Evolutionary conservation across 2,888 invertebrate genomes (phyloP).

Genomic region (Chaetoderma sp.): DNA sequence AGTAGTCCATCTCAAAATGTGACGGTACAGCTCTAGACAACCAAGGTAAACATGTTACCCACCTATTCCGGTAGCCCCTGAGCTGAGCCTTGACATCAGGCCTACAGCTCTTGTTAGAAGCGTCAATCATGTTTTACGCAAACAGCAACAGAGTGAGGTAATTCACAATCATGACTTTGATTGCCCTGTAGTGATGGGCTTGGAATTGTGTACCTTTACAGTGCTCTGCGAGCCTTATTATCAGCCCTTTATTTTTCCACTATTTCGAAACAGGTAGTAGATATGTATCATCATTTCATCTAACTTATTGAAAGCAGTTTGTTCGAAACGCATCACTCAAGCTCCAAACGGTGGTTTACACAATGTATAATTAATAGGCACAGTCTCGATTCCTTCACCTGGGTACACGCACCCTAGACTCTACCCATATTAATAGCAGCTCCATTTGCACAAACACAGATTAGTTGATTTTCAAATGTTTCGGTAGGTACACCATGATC

Average conservation of each 20-base stretch:
- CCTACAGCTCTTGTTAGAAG: background rate
- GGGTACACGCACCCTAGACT: no score
- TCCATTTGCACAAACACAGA: no score
- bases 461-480: no score
- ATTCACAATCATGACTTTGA: background rate
- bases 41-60: background rate
- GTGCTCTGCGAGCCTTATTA: background rate
- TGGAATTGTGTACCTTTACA: background rate
- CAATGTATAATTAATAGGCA: no score
- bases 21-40: background rate
- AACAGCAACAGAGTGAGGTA: background rate
- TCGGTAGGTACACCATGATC: no score
- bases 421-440: background rate
- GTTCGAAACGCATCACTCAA: background rate
- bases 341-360: no score
- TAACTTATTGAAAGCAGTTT: background rate
- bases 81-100: conserved; percentile 1
- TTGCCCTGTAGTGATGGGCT: background rate
- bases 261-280: background rate
- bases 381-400: no score
- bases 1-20: background rate
- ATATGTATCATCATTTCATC: background rate
- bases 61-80: background rate
- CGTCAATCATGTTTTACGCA: conserved; percentile 1
- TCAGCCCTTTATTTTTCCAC: background rate